Evolutionary conservation across 2,113 vertebrate genomes (phyloP).

Genomic region (Agelaius tricolor): DNA sequence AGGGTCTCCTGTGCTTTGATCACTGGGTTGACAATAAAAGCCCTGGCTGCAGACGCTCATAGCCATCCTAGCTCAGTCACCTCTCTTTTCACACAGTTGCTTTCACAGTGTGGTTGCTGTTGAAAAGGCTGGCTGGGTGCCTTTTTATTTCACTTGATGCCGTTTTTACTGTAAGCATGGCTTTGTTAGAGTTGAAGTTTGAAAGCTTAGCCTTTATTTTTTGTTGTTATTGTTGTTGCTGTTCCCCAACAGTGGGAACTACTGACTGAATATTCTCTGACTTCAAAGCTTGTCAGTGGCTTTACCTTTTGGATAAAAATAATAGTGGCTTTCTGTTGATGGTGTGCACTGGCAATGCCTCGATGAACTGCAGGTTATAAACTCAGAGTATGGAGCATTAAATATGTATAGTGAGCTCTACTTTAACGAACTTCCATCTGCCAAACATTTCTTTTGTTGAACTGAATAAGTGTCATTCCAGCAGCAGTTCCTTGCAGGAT

Average conservation of each 20-base stretch:
- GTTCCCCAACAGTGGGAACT: conserved; percentile 17
- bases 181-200: conserved; percentile 47
- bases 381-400: conserved; percentile 48
- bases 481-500: conserved; percentile 55
- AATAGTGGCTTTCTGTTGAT: conserved; percentile 23
- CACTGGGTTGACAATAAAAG: conserved; percentile 66
- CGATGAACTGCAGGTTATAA: conserved; percentile 49
- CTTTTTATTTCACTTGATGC: conserved; percentile 31
- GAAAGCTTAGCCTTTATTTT: conserved; percentile 55
- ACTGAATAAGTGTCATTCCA: conserved; percentile 51
- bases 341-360: conserved; percentile 10
- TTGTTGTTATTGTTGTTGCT: conserved; percentile 55
- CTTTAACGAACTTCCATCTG: conserved; percentile 33
- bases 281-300: conserved; percentile 50
- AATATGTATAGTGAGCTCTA: conserved; percentile 38
- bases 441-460: conserved; percentile 47
- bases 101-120: conserved; percentile 46
- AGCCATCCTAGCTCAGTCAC: conserved; percentile 22
- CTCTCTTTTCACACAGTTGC: conserved; percentile 47
- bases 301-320: conserved; percentile 42
- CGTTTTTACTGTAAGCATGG: conserved; percentile 47
- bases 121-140: conserved; percentile 54
- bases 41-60: conserved; percentile 26
- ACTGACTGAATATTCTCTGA: not conserved
- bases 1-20: conserved; percentile 71